Evolutionary conservation across 2,888 invertebrate genomes (phyloP).

Genomic region (Drosophila subquinaria): DNA sequence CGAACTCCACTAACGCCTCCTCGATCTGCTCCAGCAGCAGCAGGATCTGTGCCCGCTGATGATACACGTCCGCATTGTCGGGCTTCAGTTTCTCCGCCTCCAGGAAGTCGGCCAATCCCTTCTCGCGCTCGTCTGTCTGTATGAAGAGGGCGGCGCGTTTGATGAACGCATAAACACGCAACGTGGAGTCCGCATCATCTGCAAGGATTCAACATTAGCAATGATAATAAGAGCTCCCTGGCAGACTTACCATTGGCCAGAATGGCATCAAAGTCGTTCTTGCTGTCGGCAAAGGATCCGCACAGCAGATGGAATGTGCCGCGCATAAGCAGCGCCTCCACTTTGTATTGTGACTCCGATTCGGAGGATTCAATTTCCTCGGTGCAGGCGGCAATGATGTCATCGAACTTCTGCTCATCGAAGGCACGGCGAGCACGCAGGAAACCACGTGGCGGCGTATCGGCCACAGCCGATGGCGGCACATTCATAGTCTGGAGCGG

Average conservation of each 20-base stretch:
- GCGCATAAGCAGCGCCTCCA: slow-evolving; percentile 92
- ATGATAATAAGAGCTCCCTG: too few relatives aligned
- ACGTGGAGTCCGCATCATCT: slow-evolving; percentile 87
- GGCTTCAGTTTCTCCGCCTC: slow-evolving; percentile 91
- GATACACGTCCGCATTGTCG: slow-evolving; percentile 94
- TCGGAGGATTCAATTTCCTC: slow-evolving; percentile 90
- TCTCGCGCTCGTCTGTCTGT: slow-evolving; percentile 91
- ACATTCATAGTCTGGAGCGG: slow-evolving; percentile 89
- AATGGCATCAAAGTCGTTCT: slow-evolving; percentile 90
- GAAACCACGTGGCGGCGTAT: slow-evolving; percentile 87
- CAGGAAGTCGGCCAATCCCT: slow-evolving; percentile 92
- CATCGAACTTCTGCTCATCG: slow-evolving; percentile 90
- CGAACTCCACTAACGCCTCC: slow-evolving; percentile 93
- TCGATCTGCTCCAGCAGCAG: slow-evolving; percentile 92
- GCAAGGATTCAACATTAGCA: not conserved
- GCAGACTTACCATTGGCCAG: slow-evolving; percentile 87
- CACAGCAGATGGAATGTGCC: slow-evolving; percentile 93
- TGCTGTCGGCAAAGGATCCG: slow-evolving; percentile 91
- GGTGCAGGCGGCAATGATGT: slow-evolving; percentile 92
- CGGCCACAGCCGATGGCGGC: slow-evolving; percentile 52
- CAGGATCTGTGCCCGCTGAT: slow-evolving; percentile 96
- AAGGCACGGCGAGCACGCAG: slow-evolving; percentile 90
- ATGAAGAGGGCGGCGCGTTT: slow-evolving; percentile 94
- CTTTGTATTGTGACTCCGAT: slow-evolving; percentile 88
- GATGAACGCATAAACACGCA: slow-evolving; percentile 93